Evolutionary conservation across 1,140 invertebrate genomes (phyloP).

Genomic region (Heliconius himera): DNA sequence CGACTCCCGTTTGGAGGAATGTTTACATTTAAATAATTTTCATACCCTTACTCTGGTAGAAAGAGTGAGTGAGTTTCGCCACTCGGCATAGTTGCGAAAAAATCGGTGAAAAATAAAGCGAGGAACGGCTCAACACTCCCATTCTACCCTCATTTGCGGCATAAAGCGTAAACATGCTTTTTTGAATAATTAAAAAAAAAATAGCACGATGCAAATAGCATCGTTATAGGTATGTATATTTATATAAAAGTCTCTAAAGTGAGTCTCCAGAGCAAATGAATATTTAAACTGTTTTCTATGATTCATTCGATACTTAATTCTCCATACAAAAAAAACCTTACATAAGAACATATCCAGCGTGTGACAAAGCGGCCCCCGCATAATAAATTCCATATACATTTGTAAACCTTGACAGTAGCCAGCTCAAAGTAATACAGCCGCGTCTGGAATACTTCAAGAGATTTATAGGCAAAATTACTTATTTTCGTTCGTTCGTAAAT

Average conservation of each 20-base stretch:
- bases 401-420: constrained; percentile 12
- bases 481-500: constrained; percentile 11
- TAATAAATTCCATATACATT: neutral
- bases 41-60: no score
- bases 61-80: no score
- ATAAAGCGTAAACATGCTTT: no score
- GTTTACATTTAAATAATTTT: no score
- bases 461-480: constrained; percentile 1
- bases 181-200: no score
- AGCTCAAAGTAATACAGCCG: neutral
- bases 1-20: no score
- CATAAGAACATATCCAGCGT: neutral
- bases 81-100: neutral
- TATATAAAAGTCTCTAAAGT: no score
- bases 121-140: no score
- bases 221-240: no score
- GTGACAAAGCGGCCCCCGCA: neutral
- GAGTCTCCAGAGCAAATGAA: neutral
- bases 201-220: no score
- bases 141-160: no score
- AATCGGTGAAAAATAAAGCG: no score
- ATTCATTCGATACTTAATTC: neutral
- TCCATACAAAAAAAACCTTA: neutral
- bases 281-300: neutral
- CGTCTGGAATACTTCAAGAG: neutral